Conservation (phyloP, 2,888 invertebrate genomes). For the Cheilosia urbana region DNA sequence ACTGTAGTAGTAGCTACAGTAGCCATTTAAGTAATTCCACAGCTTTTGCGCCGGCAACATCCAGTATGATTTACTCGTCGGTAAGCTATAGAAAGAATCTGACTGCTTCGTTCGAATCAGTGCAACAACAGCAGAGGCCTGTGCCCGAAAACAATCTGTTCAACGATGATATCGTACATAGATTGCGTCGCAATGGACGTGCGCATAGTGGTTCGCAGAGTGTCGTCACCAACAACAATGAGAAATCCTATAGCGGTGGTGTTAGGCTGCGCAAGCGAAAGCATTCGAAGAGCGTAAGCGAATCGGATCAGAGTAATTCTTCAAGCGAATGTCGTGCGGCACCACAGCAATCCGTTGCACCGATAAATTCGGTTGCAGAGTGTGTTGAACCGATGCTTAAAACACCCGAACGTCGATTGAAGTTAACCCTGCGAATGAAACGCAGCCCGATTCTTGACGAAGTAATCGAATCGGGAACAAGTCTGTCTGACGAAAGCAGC, state of each 20-base stretch:
- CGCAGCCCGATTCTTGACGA: slow-evolving; percentile 94
- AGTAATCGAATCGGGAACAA: slow-evolving; percentile 91
- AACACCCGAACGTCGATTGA: slow-evolving; percentile 85
- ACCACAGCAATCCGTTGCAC: slow-evolving; percentile 22
- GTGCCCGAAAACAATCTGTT: slow-evolving; percentile 22
- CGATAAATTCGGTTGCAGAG: slow-evolving; percentile 1
- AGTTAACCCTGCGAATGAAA: slow-evolving; percentile 93
- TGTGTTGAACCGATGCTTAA: slow-evolving; percentile 80
- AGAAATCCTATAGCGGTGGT: slow-evolving; percentile 4
- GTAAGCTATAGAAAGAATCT: slow-evolving; percentile 82
- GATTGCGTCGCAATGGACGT: slow-evolving; percentile 65
- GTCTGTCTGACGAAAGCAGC: slow-evolving; percentile 86
- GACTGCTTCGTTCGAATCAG: slow-evolving; percentile 80
- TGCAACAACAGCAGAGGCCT: slow-evolving; percentile 56
- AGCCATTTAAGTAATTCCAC: slow-evolving; percentile 75
- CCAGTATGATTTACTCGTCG: slow-evolving; percentile 70
- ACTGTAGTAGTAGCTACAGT: slow-evolving; percentile 77
- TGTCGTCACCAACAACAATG: slow-evolving; percentile 33
- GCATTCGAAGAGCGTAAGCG: slow-evolving; percentile 69
- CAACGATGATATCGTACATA: slow-evolving; percentile 41
- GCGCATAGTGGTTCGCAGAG: slow-evolving; percentile 22
- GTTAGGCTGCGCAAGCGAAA: slow-evolving; percentile 54
- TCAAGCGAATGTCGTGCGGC: slow-evolving; percentile 49
- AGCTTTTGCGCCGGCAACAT: slow-evolving; percentile 27
- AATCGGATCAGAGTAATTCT: slow-evolving; percentile 62